A percentile compares a stretch with the other conserved stretches of the same genome.
phyloP scores from a whole-genome alignment of 1,140 invertebrate species.

The Xylocopa sonorina region DNA sequence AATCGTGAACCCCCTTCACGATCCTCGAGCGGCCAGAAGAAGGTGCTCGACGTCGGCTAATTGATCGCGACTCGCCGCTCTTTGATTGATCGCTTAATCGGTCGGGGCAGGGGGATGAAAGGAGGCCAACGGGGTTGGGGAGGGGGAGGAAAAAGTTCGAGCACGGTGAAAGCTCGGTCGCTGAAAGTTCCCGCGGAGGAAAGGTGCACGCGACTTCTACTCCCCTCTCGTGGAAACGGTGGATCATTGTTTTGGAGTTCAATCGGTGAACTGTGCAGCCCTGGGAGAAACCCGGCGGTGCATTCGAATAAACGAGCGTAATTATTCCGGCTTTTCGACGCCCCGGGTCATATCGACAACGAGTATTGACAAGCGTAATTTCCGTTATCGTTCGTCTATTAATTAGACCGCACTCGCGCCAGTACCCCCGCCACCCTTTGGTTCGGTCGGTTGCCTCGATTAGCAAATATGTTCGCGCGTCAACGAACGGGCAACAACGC shows the following conservation, averaged over 20 bases:
- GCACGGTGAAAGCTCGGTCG: neutral
- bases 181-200: constrained; percentile 4
- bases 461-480: neutral
- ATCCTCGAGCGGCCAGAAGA: constrained; percentile 20
- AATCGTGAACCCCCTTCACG: constrained; percentile 59
- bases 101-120: constrained; percentile 9
- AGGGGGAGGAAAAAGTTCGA: neutral
- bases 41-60: constrained; percentile 70
- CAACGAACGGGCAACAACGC: constrained; percentile 1
- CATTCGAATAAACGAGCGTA: constrained; percentile 1
- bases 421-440: no score
- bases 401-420: constrained; percentile 5
- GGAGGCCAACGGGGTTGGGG: neutral
- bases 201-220: neutral
- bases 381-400: constrained; percentile 34
- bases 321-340: constrained; percentile 43
- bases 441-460: constrained; percentile 1
- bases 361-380: constrained; percentile 46
- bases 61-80: constrained; percentile 66
- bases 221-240: neutral
- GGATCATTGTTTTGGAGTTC: constrained; percentile 17
- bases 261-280: neutral
- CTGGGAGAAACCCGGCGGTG: no score
- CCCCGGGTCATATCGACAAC: constrained; percentile 16
- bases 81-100: constrained; percentile 72